Conservation (phyloP, 2,888 invertebrate genomes). For the Panzeria rudis region DNA sequence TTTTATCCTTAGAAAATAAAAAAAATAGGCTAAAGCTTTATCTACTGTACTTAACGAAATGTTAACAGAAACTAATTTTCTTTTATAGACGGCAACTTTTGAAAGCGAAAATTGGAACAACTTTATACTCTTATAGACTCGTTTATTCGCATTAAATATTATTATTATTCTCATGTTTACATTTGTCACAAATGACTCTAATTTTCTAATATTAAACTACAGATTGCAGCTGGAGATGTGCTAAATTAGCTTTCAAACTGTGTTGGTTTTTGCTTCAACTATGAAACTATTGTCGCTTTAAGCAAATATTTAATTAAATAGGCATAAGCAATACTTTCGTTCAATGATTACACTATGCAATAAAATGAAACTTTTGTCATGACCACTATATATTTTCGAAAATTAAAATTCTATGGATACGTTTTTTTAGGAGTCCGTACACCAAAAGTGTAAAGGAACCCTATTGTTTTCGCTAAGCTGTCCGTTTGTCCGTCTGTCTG, state of each 20-base stretch:
- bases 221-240: neutral
- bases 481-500: no score
- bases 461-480: no score
- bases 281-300: neutral
- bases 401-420: no score
- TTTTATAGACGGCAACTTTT: neutral
- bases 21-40: no score
- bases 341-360: neutral
- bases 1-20: neutral
- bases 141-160: neutral
- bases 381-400: no score
- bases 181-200: neutral
- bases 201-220: neutral
- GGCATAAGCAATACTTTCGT: neutral
- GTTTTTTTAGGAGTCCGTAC: no score
- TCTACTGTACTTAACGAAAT: neutral
- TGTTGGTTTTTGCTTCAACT: neutral
- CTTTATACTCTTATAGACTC: neutral
- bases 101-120: no score
- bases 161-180: neutral
- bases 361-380: no score
- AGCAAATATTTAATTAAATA: neutral
- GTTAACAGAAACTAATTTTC: neutral
- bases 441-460: no score
- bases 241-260: slow-evolving; percentile 2